phyloP scores from a whole-genome alignment of 2,113 vertebrate genomes.

The Nothoprocta perdicaria region DNA sequence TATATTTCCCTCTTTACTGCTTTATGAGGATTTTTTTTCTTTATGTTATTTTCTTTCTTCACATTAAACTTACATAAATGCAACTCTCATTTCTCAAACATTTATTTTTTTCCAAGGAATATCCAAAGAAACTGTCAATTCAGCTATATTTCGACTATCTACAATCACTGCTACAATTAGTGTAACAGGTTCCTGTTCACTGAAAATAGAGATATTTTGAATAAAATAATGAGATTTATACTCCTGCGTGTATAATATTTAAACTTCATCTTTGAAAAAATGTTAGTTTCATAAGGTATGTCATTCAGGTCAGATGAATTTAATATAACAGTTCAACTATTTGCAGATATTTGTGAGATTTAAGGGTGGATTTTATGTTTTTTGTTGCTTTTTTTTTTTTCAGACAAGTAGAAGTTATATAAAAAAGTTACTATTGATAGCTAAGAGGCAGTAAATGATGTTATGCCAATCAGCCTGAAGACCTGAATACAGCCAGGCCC shows the following conservation, averaged over 20 bases:
- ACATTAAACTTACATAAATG: background rate
- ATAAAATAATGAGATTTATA: background rate
- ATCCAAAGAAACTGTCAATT: background rate
- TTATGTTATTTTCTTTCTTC: background rate
- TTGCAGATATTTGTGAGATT: background rate
- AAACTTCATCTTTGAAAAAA: background rate
- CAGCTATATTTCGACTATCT: background rate
- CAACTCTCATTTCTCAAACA: background rate
- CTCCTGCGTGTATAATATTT: background rate
- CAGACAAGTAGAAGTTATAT: background rate
- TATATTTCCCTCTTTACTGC: background rate
- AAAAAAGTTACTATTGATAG: background rate
- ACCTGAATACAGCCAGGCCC: background rate
- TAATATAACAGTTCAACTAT: background rate
- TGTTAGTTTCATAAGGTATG: background rate
- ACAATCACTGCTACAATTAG: background rate
- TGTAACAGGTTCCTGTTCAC: background rate
- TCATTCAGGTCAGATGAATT: background rate
- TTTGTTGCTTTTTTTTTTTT: background rate
- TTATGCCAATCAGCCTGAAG: rapidly evolving
- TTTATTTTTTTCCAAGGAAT: background rate
- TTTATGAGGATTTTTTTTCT: background rate
- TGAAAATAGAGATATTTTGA: background rate
- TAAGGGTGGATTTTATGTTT: background rate
- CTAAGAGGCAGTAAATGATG: background rate